These are phyloP conservation scores for Hypselothyrea guttata DNA, from an alignment of 2,888 invertebrate species.

Conservation along the genomic window DNA sequence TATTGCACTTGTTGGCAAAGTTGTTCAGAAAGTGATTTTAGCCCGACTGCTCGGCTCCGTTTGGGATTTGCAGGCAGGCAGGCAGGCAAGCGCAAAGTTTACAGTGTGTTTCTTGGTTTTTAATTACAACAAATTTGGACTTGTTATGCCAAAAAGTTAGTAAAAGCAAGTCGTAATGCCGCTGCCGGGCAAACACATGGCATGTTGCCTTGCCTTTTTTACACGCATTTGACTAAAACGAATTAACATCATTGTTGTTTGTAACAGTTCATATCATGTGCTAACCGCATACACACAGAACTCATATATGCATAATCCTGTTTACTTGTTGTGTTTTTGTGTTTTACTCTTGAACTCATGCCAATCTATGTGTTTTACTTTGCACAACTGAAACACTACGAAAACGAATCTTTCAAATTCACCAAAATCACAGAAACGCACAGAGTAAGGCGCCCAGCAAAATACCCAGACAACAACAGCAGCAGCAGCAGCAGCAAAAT, in stretches of 20 bases:
- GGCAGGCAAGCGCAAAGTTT: conserved; percentile 41
- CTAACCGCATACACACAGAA: conserved; percentile 63
- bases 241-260: conserved; percentile 66
- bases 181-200: conserved; percentile 28
- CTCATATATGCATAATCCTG: conserved; percentile 10
- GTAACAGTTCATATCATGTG: conserved; percentile 71
- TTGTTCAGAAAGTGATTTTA: conserved; percentile 73
- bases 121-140: conserved; percentile 75
- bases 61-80: background rate
- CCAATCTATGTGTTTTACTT: conserved; percentile 65
- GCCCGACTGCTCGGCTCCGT: conserved; percentile 28
- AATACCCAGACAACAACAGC: conserved; percentile 58
- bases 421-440: conserved; percentile 65
- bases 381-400: conserved; percentile 67
- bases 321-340: conserved; percentile 29
- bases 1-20: conserved; percentile 76
- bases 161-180: no score
- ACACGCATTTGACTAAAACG: conserved; percentile 48
- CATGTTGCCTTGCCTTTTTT: conserved; percentile 17
- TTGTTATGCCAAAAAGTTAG: conserved; percentile 63
- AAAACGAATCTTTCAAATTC: conserved; percentile 35
- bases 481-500: conserved; percentile 35
- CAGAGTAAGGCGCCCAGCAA: conserved; percentile 65
- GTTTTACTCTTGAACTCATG: conserved; percentile 31
- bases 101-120: conserved; percentile 70